Base-by-base conservation (phyloP, 2,113 vertebrate genomes). In the Tragelaphus scriptus region DNA sequence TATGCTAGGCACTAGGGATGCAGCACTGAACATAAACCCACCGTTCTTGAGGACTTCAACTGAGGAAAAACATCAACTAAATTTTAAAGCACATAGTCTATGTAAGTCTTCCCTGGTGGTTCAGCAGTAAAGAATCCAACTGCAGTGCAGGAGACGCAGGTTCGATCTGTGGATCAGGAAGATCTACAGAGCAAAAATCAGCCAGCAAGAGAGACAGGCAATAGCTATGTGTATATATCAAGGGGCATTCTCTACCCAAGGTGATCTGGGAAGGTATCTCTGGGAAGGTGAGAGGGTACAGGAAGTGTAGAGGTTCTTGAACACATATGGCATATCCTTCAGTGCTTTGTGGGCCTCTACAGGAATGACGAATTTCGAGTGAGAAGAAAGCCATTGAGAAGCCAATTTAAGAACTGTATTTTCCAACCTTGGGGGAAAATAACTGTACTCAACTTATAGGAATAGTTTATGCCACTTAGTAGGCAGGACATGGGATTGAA, bases 41-140 rank as follows among this genome's bases (percentile, higher is more conserved):
- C 4, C 21, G 5, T 77, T 90, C 21, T 85, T 47, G 7, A 93
- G 28, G 58, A 68, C 47, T n/a, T 84, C 55, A 51, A 68, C 55
- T 55, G 32, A 30, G 58, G 14, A 96, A 88, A 89, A 84, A 44
- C 32, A 71, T 5, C 85, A 82, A 87, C 55, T 44, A 90, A 36
- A 56, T 25, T 36, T n/a, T 51, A 17, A 85, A 71, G 49, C 21
- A 2, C 36, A n/a, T 4, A 47, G 19, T 19, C 53, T 15, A 63
- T 30, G 12, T 77, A 77, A 12, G 71, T 6, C 6, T 77, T 26
- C 40, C 71, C 40, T 77, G 71, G 71, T 77, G 71, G 71, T 9
- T 77, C 12, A 77, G 71, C 40, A 26, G 40, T 77, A 26, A 77
- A 77, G 71, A 44, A 44, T 26, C 40, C 3, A 6, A 25, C 71